Evolutionary conservation across 53 echinoderm and acorn worm species (phyloP).

Genomic region (Henricia sp.): DNA sequence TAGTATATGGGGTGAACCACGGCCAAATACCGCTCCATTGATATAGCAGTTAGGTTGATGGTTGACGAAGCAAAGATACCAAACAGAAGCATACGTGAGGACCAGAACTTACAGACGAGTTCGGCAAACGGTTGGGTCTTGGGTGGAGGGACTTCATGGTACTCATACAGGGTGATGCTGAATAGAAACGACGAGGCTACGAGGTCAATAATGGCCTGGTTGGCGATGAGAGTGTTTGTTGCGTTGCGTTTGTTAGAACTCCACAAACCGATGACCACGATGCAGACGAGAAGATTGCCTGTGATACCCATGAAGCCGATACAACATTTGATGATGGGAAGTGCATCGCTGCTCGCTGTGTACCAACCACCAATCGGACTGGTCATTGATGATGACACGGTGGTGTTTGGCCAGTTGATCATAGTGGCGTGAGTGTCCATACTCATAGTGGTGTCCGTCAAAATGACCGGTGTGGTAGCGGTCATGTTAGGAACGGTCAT

Average conservation of each 20-base stretch:
- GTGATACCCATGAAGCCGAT: conserved; percentile 59
- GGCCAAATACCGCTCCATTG: conserved; percentile 79
- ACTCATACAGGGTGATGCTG: conserved; percentile 42
- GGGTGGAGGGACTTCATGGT: conserved; percentile 20
- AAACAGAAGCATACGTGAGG: conserved; percentile 61
- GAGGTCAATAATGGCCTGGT: conserved; percentile 81
- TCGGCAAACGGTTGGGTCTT: conserved; percentile 28
- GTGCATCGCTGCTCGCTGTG: neutral
- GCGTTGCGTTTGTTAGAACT: conserved; percentile 62
- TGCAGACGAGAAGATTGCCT: conserved; percentile 71
- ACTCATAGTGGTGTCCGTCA: no score
- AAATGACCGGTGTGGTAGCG: no score
- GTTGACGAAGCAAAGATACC: conserved; percentile 76
- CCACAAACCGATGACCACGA: conserved; percentile 65
- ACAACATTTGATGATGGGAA: conserved; percentile 24
- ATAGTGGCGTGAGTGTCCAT: no score
- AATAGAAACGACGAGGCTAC: conserved; percentile 70
- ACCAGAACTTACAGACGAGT: conserved; percentile 81
- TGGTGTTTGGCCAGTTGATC: neutral
- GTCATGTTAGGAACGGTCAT: no score
- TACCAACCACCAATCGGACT: conserved; percentile 1
- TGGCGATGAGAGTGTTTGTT: conserved; percentile 77
- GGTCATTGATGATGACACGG: neutral
- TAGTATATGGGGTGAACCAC: conserved; percentile 81
- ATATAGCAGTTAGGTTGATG: conserved; percentile 76